A percentile compares a stretch with the other conserved stretches of the same genome.
phyloP scores from a whole-genome alignment of 2,797 vertebrate genomes.

The Loris lydekkerianus region DNA sequence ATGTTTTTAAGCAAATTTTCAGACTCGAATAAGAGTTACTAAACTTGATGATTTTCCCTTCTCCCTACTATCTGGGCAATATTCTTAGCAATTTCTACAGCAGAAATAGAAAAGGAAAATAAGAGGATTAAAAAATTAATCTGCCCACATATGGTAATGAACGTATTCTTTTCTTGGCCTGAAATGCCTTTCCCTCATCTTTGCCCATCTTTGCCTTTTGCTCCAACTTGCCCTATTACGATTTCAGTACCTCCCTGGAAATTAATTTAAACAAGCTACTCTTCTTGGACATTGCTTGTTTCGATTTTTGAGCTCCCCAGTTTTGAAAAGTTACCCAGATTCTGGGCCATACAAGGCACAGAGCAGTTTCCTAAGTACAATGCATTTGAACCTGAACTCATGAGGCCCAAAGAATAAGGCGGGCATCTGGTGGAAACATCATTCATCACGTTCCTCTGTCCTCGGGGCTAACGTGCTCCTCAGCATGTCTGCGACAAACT shows the following conservation, averaged over 20 bases:
- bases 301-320: not conserved
- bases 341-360: constrained; percentile 34
- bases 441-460: not conserved
- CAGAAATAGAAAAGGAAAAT: not conserved
- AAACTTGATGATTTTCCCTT: not conserved
- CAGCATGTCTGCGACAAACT: not conserved
- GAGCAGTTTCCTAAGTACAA: not conserved
- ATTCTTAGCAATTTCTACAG: not conserved
- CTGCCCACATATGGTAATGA: not conserved
- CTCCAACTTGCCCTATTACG: not conserved
- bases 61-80: not conserved
- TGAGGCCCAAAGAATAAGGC: not conserved
- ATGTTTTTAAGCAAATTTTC: constrained; percentile 1
- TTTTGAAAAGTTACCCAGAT: not conserved
- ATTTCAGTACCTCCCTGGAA: not conserved
- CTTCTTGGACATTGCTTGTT: not conserved
- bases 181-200: not conserved
- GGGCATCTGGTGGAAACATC: not conserved
- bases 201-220: not conserved
- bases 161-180: not conserved
- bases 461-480: not conserved
- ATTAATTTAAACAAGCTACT: not conserved
- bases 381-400: constrained; percentile 18
- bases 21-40: not conserved
- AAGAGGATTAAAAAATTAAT: not conserved